Base-by-base conservation (phyloP, 2,888 invertebrate genomes). In the Clivina fossor region DNA sequence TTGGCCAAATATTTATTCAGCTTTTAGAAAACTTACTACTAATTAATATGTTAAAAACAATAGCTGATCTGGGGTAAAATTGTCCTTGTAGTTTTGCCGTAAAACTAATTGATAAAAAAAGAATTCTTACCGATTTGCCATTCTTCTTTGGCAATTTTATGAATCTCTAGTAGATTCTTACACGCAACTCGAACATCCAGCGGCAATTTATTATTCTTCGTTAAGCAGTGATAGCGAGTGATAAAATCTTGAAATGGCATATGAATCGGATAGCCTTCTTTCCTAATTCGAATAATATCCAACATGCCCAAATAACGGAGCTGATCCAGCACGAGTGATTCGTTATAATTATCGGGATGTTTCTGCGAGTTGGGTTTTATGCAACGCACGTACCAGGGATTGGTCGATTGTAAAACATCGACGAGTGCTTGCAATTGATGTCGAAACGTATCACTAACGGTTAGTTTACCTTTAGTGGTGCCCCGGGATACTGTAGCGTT, bases 41-140 rank as follows among this genome's bases (percentile, higher is more conserved):
- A n/a, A n/a, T n/a, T n/a, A n/a, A n/a, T n/a, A n/a, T n/a, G n/a
- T n/a, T n/a, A n/a, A n/a, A n/a, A n/a, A n/a, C n/a, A n/a, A n/a
- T n/a, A n/a, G n/a, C n/a, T n/a, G n/a, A n/a, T n/a, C n/a, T n/a
- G n/a, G n/a, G n/a, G n/a, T n/a, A n/a, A n/a, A n/a, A n/a, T n/a
- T n/a, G n/a, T n/a, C n/a, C n/a, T n/a, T n/a, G n/a, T n/a, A n/a
- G n/a, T n/a, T n/a, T n/a, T n/a, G n/a, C n/a, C n/a, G n/a, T n/a
- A n/a, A n/a, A n/a, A n/a, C n/a, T n/a, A n/a, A n/a, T n/a, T n/a
- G n/a, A n/a, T n/a, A n/a, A n/a, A n/a, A n/a, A n/a, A n/a, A n/a
- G n/a, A n/a, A n/a, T n/a, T n/a, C n/a, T n/a, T n/a, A 1, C 93
- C 94, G 58, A 92, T 82, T 74, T 93, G 93, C 92, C 93, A 93